phyloP scores from a whole-genome alignment of 2,888 invertebrate genomes.

The Zaprionus obscuricornis region DNA sequence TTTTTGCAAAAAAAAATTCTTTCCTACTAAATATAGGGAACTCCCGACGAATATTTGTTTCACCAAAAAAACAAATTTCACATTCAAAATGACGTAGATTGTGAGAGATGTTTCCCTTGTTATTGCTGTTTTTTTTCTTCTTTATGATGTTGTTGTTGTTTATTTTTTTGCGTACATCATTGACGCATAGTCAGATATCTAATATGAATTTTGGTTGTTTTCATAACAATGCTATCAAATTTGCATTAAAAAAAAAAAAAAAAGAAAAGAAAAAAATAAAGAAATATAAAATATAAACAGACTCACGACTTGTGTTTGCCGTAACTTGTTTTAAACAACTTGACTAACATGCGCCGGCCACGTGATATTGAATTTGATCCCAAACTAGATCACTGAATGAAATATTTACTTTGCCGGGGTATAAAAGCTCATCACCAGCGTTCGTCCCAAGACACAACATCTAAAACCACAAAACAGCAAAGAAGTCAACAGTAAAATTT shows the following conservation, averaged over 20 bases:
- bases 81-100: too few species aligned
- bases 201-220: conserved; percentile 29
- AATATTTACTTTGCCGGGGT: conserved; percentile 12
- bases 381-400: conserved; percentile 49
- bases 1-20: too few species aligned
- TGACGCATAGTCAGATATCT: conserved; percentile 33
- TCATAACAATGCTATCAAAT: conserved; percentile 42
- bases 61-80: too few species aligned
- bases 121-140: conserved; percentile 12
- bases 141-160: conserved; percentile 6
- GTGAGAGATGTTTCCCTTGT: not conserved
- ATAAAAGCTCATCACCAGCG: conserved; percentile 55
- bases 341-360: conserved; percentile 57
- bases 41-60: too few species aligned
- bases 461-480: conserved; percentile 12
- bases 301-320: conserved; percentile 31
- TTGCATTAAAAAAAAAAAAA: conserved; percentile 36
- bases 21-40: too few species aligned
- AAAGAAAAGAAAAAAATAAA: too few species aligned
- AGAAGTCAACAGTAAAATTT: conserved; percentile 10
- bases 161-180: conserved; percentile 22
- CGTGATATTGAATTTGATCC: conserved; percentile 44
- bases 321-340: conserved; percentile 40
- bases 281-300: too few species aligned
- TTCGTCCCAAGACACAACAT: conserved; percentile 41